Evolutionary conservation across 2,888 invertebrate genomes (phyloP).

Genomic region (Arctia plantaginis): DNA sequence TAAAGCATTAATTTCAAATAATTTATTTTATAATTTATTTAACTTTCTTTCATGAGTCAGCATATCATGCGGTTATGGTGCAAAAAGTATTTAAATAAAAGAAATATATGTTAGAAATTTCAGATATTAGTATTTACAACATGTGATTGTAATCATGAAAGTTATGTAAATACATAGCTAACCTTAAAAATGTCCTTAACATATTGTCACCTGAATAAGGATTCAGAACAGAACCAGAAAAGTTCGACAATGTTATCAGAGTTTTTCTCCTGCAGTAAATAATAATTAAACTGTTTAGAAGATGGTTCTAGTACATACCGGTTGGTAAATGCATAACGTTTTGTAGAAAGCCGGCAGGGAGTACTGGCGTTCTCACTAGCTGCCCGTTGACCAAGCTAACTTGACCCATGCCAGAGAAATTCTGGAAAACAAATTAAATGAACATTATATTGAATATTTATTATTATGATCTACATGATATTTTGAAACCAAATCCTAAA

Average conservation of each 20-base stretch:
- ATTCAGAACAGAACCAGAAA: background rate
- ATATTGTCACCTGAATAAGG: background rate
- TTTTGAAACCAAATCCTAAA: too few species aligned
- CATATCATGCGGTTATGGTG: too few species aligned
- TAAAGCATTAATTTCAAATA: too few species aligned
- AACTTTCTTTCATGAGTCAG: too few species aligned
- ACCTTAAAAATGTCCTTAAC: too few species aligned
- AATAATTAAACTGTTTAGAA: background rate
- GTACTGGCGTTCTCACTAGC: slow-evolving; percentile 90
- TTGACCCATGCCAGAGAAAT: slow-evolving; percentile 83
- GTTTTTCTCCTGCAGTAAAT: slow-evolving; percentile 18
- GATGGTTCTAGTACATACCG: slow-evolving; percentile 59
- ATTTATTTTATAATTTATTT: too few species aligned
- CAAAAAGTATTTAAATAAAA: too few species aligned
- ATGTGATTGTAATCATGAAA: too few species aligned
- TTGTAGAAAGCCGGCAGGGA: slow-evolving; percentile 90
- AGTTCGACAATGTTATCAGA: background rate
- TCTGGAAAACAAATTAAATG: slow-evolving; percentile 63
- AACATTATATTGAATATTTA: background rate
- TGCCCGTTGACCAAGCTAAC: slow-evolving; percentile 88
- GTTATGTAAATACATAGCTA: too few species aligned
- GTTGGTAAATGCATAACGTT: slow-evolving; percentile 90
- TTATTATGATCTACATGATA: too few species aligned
- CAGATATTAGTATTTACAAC: too few species aligned
- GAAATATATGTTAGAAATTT: too few species aligned